These are phyloP conservation scores for Myrmecophaga tridactyla DNA, from an alignment of 2,113 vertebrate species.

Conservation along the genomic window DNA sequence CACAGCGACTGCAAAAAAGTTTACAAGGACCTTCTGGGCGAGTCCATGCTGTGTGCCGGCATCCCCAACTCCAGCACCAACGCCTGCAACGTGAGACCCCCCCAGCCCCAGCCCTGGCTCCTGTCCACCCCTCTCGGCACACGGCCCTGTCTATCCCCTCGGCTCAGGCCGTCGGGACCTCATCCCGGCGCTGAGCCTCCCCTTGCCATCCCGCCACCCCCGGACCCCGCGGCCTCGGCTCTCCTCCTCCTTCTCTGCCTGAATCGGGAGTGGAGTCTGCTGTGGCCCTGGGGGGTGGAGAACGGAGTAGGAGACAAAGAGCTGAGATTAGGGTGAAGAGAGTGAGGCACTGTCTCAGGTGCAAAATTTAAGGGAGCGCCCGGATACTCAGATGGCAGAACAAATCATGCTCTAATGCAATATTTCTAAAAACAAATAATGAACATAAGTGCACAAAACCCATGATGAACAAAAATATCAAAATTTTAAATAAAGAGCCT, in stretches of 20 bases:
- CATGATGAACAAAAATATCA: background rate
- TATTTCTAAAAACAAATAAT: background rate
- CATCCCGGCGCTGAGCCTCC: too few species aligned
- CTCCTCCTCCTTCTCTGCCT: background rate
- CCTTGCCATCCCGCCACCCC: background rate
- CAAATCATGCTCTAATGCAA: background rate
- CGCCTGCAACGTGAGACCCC: conserved; percentile 67
- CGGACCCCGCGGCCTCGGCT: background rate
- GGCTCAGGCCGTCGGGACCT: background rate
- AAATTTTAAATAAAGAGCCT: background rate
- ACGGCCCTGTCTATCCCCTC: too few species aligned
- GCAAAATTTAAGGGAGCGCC: background rate
- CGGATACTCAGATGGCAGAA: background rate
- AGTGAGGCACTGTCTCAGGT: background rate
- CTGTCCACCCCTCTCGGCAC: background rate
- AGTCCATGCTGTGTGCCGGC: conserved; percentile 70
- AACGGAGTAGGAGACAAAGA: background rate
- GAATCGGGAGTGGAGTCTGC: background rate
- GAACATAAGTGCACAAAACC: background rate
- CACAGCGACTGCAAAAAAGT: conserved; percentile 47
- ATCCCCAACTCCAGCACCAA: conserved; percentile 59
- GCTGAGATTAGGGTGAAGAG: accelerated
- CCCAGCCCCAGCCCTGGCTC: accelerated
- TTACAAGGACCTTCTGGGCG: conserved; percentile 63
- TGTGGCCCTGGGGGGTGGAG: background rate